Percentiles rank a stretch among this genome's conserved stretches.
Evolutionary conservation across 1,140 invertebrate species (phyloP).

Genomic region (Pseudoatta argentina): DNA sequence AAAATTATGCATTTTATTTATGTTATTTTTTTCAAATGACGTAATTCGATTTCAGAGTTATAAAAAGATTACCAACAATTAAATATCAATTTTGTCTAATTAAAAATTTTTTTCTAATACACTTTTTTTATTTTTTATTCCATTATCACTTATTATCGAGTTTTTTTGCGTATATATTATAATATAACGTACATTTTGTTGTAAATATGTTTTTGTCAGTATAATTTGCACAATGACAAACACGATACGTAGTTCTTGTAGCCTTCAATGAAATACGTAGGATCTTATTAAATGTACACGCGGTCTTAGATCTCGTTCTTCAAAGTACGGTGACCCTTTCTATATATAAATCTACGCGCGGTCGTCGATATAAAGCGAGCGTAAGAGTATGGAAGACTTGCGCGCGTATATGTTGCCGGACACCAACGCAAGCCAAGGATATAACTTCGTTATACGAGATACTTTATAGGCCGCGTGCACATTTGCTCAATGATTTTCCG

Average conservation of each 20-base stretch:
- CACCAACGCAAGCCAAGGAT: neutral
- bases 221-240: neutral
- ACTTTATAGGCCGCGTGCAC: constrained; percentile 25
- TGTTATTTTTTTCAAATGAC: neutral
- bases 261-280: constrained; percentile 6
- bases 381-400: neutral
- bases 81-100: neutral
- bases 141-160: neutral
- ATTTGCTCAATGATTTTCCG: constrained; percentile 17
- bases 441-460: constrained; percentile 13
- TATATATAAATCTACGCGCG: constrained; percentile 77
- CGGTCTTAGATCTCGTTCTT: constrained; percentile 71
- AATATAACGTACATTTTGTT: neutral
- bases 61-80: neutral
- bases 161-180: neutral
- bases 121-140: neutral
- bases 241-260: neutral
- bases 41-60: neutral
- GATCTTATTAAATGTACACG: constrained; percentile 42
- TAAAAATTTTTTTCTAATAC: neutral
- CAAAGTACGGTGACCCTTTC: constrained; percentile 84
- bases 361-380: constrained; percentile 52
- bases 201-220: neutral
- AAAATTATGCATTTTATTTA: neutral
- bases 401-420: constrained; percentile 41